These are phyloP conservation scores for Sorex araneus DNA, from an alignment of 2,113 vertebrate species.

Conservation along the genomic window DNA sequence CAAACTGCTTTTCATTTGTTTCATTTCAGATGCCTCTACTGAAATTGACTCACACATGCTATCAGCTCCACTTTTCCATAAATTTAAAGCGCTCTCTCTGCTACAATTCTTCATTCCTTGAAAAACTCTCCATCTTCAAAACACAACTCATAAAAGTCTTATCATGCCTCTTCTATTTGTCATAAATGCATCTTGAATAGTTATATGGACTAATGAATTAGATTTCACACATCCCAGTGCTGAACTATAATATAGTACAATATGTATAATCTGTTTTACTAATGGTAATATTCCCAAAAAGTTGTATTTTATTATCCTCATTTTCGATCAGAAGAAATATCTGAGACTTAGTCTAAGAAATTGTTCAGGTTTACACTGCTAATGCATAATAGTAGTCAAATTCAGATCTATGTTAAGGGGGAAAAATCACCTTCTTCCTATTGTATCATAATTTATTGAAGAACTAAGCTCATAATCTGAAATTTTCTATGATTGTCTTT, in stretches of 20 bases:
- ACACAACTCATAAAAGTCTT: neutral
- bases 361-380: neutral
- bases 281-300: neutral
- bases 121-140: neutral
- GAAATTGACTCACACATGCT: neutral
- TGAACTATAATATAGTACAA: too few relatives aligned
- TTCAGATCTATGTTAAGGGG: neutral
- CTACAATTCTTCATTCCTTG: neutral
- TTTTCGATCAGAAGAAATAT: neutral
- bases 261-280: neutral
- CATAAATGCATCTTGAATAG: neutral
- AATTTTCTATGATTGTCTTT: too few relatives aligned
- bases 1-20: neutral
- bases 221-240: neutral
- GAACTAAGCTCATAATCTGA: neutral
- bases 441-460: neutral
- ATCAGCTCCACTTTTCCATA: neutral
- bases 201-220: neutral
- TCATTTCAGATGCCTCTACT: neutral
- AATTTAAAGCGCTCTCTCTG: neutral
- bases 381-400: neutral
- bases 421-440: neutral
- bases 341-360: neutral
- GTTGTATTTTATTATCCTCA: neutral
- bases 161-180: neutral